These are phyloP conservation scores for Drosophila silvestris DNA, from an alignment of 2,888 invertebrate species.

Conservation along the genomic window DNA sequence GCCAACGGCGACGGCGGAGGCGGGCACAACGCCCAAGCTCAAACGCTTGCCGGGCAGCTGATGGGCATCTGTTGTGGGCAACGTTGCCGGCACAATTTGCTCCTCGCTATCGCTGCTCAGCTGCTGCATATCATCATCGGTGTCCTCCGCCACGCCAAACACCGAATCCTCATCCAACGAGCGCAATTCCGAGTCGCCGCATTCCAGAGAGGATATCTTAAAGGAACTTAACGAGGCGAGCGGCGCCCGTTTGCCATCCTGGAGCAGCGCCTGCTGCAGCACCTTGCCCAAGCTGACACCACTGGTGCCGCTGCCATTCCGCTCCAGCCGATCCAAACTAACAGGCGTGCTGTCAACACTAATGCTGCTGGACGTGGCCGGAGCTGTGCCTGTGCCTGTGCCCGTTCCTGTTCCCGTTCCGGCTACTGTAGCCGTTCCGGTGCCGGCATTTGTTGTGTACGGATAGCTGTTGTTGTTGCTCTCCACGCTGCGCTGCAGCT, in stretches of 20 bases:
- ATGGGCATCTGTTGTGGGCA: constrained; percentile 22
- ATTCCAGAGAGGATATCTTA: constrained; percentile 89
- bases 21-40: constrained; percentile 61
- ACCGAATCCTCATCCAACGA: constrained; percentile 94
- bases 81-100: constrained; percentile 46
- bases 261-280: constrained; percentile 79
- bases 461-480: constrained; percentile 82
- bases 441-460: constrained; percentile 69
- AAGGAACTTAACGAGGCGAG: constrained; percentile 93
- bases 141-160: constrained; percentile 89
- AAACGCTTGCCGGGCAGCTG: constrained; percentile 67
- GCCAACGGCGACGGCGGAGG: neutral
- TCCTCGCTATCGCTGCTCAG: constrained; percentile 94
- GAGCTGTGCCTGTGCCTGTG: constrained; percentile 19
- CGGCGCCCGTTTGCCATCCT: constrained; percentile 87
- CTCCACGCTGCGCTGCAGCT: constrained; percentile 75
- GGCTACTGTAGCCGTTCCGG: constrained; percentile 33
- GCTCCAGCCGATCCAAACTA: constrained; percentile 71
- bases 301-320: constrained; percentile 78
- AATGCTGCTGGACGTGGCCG: constrained; percentile 80
- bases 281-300: constrained; percentile 80
- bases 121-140: constrained; percentile 93
- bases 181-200: constrained; percentile 89
- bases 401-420: constrained; percentile 79
- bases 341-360: constrained; percentile 81